Percentiles rank a stretch among this genome's conserved stretches.
Conservation (phyloP, 1,140 invertebrate species). For the Drosophila orena region DNA sequence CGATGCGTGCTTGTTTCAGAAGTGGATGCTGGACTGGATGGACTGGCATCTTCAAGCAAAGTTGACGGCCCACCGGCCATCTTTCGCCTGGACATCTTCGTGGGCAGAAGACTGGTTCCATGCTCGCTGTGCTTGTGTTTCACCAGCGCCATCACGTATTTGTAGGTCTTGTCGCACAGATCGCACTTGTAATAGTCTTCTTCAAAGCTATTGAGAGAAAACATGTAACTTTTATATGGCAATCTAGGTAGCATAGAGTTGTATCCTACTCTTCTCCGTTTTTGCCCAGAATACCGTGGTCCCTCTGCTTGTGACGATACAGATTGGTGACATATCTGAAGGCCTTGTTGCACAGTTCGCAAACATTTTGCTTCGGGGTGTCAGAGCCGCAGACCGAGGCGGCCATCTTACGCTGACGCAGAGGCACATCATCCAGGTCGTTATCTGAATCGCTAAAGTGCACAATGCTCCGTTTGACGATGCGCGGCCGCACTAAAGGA, state of each 20-base stretch:
- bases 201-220: not conserved
- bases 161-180: slow-evolving; percentile 65
- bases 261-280: slow-evolving; percentile 8
- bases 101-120: slow-evolving; percentile 15
- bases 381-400: slow-evolving; percentile 1
- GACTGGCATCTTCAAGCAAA: slow-evolving; percentile 7
- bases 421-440: slow-evolving; percentile 58
- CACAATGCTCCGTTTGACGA: slow-evolving; percentile 9
- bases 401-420: slow-evolving; percentile 39
- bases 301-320: slow-evolving; percentile 54
- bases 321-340: slow-evolving; percentile 63
- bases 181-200: slow-evolving; percentile 73
- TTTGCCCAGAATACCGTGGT: slow-evolving; percentile 21
- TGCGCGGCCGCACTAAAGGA: slow-evolving; percentile 50
- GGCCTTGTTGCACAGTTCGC: slow-evolving; percentile 50
- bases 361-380: slow-evolving; percentile 32
- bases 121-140: slow-evolving; percentile 60
- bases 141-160: slow-evolving; percentile 60
- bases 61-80: slow-evolving; percentile 8
- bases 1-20: slow-evolving; percentile 6
- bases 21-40: slow-evolving; percentile 12
- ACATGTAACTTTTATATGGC: not conserved
- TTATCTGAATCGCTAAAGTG: slow-evolving; percentile 37
- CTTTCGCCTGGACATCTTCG: slow-evolving; percentile 16
- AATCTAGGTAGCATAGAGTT: not conserved